Percentiles rank a stretch among this genome's conserved stretches.
Conservation (phyloP, 2,888 invertebrate species). For the Drosophila birchii region DNA sequence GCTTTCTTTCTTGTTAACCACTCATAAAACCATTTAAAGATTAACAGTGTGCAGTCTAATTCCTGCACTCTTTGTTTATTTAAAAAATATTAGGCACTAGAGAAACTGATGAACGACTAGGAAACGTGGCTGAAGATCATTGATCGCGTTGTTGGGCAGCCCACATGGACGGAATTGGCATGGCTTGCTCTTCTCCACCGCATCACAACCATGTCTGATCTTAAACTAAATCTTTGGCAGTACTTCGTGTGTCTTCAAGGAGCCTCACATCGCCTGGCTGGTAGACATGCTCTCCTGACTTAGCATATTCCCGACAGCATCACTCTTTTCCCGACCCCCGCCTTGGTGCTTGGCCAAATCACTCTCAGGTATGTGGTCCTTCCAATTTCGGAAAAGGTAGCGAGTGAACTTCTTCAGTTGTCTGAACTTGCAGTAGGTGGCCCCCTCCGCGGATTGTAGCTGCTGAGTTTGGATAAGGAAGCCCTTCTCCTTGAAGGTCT, state of each 20-base stretch:
- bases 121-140: conserved; percentile 30
- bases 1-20: neutral
- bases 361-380: conserved; percentile 92
- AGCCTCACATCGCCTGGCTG: conserved; percentile 34
- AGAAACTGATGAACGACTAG: conserved; percentile 65
- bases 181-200: conserved; percentile 23
- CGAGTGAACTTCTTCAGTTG: conserved; percentile 95
- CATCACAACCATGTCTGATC: conserved; percentile 17
- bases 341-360: conserved; percentile 60
- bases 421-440: conserved; percentile 96
- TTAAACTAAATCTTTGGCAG: conserved; percentile 71
- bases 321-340: conserved; percentile 30
- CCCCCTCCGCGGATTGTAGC: conserved; percentile 95
- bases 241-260: conserved; percentile 41
- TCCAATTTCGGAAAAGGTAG: conserved; percentile 96
- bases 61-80: conserved; percentile 8
- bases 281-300: conserved; percentile 43
- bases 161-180: conserved; percentile 71
- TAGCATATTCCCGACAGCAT: conserved; percentile 48
- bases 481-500: conserved; percentile 96
- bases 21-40: neutral
- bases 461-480: conserved; percentile 97
- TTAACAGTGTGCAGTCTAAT: neutral
- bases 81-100: conserved; percentile 51
- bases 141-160: conserved; percentile 48